These are phyloP conservation scores for Plagiodera versicolora DNA, from an alignment of 2,888 invertebrate genomes.

Conservation along the genomic window DNA sequence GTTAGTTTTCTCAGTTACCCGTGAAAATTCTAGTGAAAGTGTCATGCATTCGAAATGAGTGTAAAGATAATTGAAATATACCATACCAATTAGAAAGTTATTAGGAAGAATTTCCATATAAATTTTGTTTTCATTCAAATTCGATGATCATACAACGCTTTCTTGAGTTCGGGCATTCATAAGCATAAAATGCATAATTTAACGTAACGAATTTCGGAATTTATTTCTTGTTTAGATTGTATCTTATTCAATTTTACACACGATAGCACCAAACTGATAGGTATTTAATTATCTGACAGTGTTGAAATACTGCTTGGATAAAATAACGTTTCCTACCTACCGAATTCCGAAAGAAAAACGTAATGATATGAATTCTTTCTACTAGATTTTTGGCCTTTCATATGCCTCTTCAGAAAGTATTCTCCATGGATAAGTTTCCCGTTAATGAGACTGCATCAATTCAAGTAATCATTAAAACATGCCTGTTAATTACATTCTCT, in stretches of 20 bases:
- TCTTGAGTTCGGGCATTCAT: constrained; percentile 3
- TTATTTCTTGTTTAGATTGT: neutral
- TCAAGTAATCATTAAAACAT: too few relatives aligned
- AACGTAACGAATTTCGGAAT: neutral
- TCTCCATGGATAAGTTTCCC: too few relatives aligned
- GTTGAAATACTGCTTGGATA: too few relatives aligned
- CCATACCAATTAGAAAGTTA: constrained; percentile 16
- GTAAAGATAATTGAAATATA: neutral
- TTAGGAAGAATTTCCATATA: constrained; percentile 14
- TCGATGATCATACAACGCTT: constrained; percentile 17
- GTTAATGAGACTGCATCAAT: too few relatives aligned
- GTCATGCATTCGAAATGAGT: constrained; percentile 1
- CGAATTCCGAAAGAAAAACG: too few relatives aligned
- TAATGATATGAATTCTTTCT: too few relatives aligned
- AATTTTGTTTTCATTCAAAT: constrained; percentile 11
- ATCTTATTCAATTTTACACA: neutral
- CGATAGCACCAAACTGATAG: neutral
- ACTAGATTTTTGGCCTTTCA: too few relatives aligned
- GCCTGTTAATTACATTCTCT: too few relatives aligned
- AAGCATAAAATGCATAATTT: neutral
- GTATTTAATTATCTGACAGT: too few relatives aligned
- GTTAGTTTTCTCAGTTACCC: neutral
- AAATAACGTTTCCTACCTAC: too few relatives aligned
- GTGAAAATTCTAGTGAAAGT: constrained; percentile 4
- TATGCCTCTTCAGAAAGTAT: too few relatives aligned